Evolutionary conservation across 1,140 invertebrate genomes (phyloP), one percentile per base, ranked within the genome.

Genomic region (Drosophila virilis): DNA sequence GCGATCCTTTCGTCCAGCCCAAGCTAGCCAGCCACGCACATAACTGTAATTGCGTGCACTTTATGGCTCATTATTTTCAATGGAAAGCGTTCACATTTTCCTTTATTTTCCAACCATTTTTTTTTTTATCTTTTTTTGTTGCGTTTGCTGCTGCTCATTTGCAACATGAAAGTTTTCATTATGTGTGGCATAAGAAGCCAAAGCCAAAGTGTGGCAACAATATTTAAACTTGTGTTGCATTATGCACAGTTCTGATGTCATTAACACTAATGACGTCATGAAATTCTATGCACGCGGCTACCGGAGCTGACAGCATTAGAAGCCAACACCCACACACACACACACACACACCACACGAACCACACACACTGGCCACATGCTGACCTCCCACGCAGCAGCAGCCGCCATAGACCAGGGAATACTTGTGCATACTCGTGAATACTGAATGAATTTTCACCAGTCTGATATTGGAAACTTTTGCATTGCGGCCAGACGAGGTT

Each of bases 241-340:
- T 64, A 82, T 82, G 80, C 80, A 82, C 81, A 74, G 48, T 60
- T 45, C 71, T 74, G 66, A 74, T 65, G 80, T 74, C 80, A 83
- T 83, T 83, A 83, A 76, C 80, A 78, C 80, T 83, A 83, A 83
- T 77, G 80, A 83, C 81, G 80, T 84, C 80, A 83, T 85, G 80
- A 84, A 85, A 83, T 70, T 79, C 67, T 79, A 83, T 83, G 80
- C 80, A 54, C 62, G 58, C 48, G 45, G 60, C 80, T 28, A 74
- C 45, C 10, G 28, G 66, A 64, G 51, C 58, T 57, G 35, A 9
- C 38, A 22, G 37, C 55, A 55, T 35, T 35, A 28, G 48, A 10
- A 22, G 22, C 22, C 22, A 22, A 59, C 43, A 42, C 54, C 32
- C 52, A 67, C 43, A 13, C 2, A 38, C 15, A 12, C 17, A n/a